Conservation (phyloP, 1,140 invertebrate genomes). For the Pygmarrhopalites habei region DNA sequence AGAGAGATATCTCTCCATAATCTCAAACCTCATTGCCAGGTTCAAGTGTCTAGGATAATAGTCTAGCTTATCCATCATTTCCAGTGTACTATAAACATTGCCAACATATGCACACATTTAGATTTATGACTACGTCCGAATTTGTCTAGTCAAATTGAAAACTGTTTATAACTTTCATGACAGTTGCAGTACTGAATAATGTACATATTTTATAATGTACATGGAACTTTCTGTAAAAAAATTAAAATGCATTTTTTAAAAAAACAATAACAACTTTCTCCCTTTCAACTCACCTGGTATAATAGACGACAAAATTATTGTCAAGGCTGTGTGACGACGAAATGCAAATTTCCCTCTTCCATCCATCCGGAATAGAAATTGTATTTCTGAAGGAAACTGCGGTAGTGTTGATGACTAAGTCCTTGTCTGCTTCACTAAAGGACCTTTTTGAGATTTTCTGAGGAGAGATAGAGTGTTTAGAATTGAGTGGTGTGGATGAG, state of each 20-base stretch:
- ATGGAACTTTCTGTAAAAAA: background rate
- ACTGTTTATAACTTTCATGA: too few relatives aligned
- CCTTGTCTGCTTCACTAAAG: conserved; percentile 39
- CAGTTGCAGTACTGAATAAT: too few relatives aligned
- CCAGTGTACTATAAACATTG: too few relatives aligned
- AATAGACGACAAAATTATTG: conserved; percentile 18
- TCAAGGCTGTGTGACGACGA: background rate
- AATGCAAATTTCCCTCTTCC: conserved; percentile 32
- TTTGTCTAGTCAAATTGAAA: conserved; percentile 3
- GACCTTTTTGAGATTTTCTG: conserved; percentile 36
- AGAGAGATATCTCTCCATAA: too few relatives aligned
- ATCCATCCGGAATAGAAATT: conserved; percentile 30
- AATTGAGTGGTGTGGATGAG: background rate
- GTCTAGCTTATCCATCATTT: too few relatives aligned
- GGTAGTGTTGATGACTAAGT: conserved; percentile 27
- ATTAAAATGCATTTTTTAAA: background rate
- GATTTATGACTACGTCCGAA: too few relatives aligned
- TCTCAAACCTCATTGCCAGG: too few relatives aligned
- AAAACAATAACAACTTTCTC: too few relatives aligned
- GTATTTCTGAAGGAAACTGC: conserved; percentile 16
- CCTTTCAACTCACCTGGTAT: conserved; percentile 35
- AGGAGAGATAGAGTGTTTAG: background rate
- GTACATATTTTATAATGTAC: too few relatives aligned
- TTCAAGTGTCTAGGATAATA: too few relatives aligned
- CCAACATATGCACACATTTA: too few relatives aligned